A percentile compares a stretch with the other conserved stretches of the same genome.
Conservation (phyloP, 2,113 vertebrate species). For the Salminus brasiliensis region DNA sequence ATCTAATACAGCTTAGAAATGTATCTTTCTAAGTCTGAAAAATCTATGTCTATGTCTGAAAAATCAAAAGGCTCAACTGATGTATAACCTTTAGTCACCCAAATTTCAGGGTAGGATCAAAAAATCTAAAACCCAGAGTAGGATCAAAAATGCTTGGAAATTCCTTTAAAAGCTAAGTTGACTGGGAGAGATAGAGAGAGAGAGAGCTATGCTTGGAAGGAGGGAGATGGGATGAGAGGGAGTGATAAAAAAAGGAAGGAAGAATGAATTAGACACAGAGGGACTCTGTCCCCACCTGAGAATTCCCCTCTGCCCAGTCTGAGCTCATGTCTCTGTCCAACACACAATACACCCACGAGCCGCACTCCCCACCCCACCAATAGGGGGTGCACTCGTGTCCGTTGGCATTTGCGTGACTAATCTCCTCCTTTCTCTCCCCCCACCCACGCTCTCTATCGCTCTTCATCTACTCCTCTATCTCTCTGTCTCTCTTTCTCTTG, state of each 20-base stretch:
- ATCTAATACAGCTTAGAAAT: no score
- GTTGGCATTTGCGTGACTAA: constrained; percentile 78
- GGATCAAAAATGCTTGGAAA: no score
- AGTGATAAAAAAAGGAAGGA: constrained; percentile 15
- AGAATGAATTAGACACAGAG: constrained; percentile 42
- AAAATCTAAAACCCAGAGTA: no score
- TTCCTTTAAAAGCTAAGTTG: no score
- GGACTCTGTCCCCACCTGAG: constrained; percentile 63
- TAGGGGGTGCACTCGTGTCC: constrained; percentile 79
- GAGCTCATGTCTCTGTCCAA: constrained; percentile 43
- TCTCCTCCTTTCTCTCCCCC: constrained; percentile 69
- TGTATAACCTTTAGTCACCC: no score
- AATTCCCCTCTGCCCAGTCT: constrained; percentile 39
- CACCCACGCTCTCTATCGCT: constrained; percentile 49
- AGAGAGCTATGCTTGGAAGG: neutral
- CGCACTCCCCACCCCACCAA: constrained; percentile 69
- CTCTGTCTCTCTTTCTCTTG: constrained; percentile 22
- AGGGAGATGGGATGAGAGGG: neutral
- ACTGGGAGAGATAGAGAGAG: neutral
- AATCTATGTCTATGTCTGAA: no score
- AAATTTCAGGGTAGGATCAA: no score
- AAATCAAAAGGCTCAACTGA: no score
- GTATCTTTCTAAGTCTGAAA: no score
- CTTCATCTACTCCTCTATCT: constrained; percentile 17
- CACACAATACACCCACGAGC: constrained; percentile 76